These are phyloP conservation scores for Fragum sueziense DNA, from an alignment of 2,888 invertebrate genomes.

Conservation along the genomic window DNA sequence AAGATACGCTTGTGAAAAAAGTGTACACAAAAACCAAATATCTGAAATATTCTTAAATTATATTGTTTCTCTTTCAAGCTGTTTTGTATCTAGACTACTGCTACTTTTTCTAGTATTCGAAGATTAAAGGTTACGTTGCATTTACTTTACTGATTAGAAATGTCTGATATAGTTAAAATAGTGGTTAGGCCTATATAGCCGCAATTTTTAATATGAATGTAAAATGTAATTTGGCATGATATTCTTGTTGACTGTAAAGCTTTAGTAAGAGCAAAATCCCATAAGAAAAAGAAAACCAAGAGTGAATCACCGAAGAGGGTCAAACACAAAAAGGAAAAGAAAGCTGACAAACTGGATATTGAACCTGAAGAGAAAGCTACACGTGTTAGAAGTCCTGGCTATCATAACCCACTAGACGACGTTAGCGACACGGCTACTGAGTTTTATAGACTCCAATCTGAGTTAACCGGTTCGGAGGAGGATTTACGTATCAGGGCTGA, in stretches of 20 bases:
- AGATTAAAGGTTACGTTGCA: no score
- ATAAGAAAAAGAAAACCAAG: background rate
- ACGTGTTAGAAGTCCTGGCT: background rate
- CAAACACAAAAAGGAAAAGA: background rate
- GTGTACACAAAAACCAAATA: no score
- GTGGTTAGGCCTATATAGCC: no score
- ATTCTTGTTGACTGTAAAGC: constrained; percentile 11
- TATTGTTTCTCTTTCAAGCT: no score
- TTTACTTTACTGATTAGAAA: no score
- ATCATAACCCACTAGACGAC: constrained; percentile 9
- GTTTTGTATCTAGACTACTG: no score
- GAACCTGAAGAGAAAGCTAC: background rate
- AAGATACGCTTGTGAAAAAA: no score
- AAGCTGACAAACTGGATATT: background rate
- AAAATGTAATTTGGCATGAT: background rate
- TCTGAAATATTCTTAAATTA: no score
- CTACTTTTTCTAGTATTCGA: no score
- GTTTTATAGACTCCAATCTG: constrained; percentile 7
- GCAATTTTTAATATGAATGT: background rate
- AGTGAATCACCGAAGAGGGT: background rate
- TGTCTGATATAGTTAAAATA: no score
- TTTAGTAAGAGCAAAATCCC: background rate
- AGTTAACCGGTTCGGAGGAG: background rate
- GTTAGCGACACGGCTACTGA: constrained; percentile 1
- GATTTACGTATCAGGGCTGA: background rate